These are phyloP conservation scores for Melanotaenia parkinsoni DNA, from an alignment of 2,797 vertebrate species.

Conservation along the genomic window DNA sequence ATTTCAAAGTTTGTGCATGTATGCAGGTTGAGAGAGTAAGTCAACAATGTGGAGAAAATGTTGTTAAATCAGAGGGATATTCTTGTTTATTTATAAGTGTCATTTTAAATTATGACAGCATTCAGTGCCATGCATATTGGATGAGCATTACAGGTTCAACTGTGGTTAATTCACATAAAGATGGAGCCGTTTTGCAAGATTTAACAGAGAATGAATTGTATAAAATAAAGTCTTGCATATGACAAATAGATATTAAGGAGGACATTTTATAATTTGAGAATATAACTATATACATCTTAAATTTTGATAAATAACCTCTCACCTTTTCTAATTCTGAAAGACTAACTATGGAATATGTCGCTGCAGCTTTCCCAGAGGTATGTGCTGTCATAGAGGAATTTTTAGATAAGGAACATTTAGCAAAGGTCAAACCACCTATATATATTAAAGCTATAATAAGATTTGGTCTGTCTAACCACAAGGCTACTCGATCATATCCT, in stretches of 20 bases:
- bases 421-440: conserved; percentile 17
- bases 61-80: background rate
- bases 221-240: conserved; percentile 6
- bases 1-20: conserved; percentile 39
- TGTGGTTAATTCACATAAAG: conserved; percentile 18
- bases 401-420: background rate
- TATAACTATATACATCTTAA: background rate
- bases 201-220: conserved; percentile 17
- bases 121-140: conserved; percentile 51
- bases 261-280: conserved; percentile 4
- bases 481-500: conserved; percentile 36
- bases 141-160: conserved; percentile 13
- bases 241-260: conserved; percentile 14
- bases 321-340: background rate
- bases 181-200: conserved; percentile 31
- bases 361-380: background rate
- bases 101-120: conserved; percentile 47
- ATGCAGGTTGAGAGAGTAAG: conserved; percentile 57
- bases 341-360: background rate
- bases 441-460: conserved; percentile 55
- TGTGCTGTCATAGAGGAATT: background rate
- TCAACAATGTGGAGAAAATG: conserved; percentile 26
- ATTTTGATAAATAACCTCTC: background rate
- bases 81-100: conserved; percentile 52
- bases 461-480: conserved; percentile 28